Base-by-base conservation (phyloP, 2,888 invertebrate species). In the Sesia apiformis region DNA sequence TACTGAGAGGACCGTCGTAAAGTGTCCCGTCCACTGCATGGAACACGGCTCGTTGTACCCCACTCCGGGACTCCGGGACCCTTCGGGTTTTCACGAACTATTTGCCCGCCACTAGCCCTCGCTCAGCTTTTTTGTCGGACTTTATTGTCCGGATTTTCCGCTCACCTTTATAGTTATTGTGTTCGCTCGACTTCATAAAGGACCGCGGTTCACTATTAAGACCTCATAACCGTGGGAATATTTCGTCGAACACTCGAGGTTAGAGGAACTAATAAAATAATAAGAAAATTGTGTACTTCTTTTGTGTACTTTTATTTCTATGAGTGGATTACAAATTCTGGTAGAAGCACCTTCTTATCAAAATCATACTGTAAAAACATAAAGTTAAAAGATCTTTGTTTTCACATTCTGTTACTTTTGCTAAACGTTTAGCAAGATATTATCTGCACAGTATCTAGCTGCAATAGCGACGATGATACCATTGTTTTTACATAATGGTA, bases 141-240 rank as follows among this genome's bases (percentile, higher is more conserved):
- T 89, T 89, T 89, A 88, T 89, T 87, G 87, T 86, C 80, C 85
- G 87, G 86, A 89, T 87, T 87, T 88, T 85, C 78, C 75, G 77
- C 81, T 86, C 84, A 89, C 89, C 89, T 89, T 87, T 87, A 88
- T 84, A 82, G 88, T 84, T 86, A 88, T 87, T 87, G 84, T 88
- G 81, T 87, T 73, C 88, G 86, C 81, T 76, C 74, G 84, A 83
- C 81, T 87, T 86, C 88, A 86, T 89, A 85, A 82, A 85, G 80
- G 83, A 77, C 75, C 74, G 72, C 62, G 72, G 77, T 77, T 80
- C 82, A 80, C 85, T 85, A 85, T 87, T 86, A 86, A 82, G 84
- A 86, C 84, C 83, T 88, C 87, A 87, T 87, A 86, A 86, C 81
- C 88, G 88, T 88, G 89, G 88, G 89, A 89, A 89, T 81, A 50